Evolutionary conservation across 2,888 invertebrate species (phyloP), one percentile per base, ranked within the genome.

Genomic region (Aquatica leii): DNA sequence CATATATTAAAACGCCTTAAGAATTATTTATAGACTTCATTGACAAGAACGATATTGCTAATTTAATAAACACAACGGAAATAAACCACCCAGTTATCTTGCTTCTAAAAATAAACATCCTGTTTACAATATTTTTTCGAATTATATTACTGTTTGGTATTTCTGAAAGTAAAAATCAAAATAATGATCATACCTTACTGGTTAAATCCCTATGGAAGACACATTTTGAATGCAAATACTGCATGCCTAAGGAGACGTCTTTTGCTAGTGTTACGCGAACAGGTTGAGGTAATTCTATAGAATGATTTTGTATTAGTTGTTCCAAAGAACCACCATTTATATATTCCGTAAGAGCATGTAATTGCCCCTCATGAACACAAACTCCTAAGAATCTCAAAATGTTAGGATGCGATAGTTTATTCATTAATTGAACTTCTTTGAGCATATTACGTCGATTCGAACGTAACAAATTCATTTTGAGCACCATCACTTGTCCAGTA

Each of bases 121-220:
- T 46, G 18, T 46, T 46, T 46, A 46, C 46, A 20, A 18, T 46
- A 17, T 14, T 14, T 43, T 43, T 43, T n/a, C n/a, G n/a, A n/a
- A 40, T 43, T 14, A 17, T 14, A 17, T 3, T 37, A 31, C 31
- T 31, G n/a, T 31, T 31, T 31, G 31, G 31, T 31, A 6, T 4
- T 31, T 31, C 4, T 31, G 5, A 31, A 31, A 31, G 31, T 31
- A 37, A 37, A 9, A 37, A n/a, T 37, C 2, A n/a, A 6, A 37
- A n/a, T 5, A n/a, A 11, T 51, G 12, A 21, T 68, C 73, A 77
- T 76, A 95, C 95, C 88, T 96, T 97, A 81, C 96, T 93, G 71
- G 97, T 97, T 77, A 97, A 90, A 83, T 97, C 97, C 73, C 97
- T 87, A 81, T 98, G 98, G 84, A 98, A 97, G 80, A 96, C 90